Conservation (phyloP, 2,113 vertebrate species). For the Hystrix brachyura region DNA sequence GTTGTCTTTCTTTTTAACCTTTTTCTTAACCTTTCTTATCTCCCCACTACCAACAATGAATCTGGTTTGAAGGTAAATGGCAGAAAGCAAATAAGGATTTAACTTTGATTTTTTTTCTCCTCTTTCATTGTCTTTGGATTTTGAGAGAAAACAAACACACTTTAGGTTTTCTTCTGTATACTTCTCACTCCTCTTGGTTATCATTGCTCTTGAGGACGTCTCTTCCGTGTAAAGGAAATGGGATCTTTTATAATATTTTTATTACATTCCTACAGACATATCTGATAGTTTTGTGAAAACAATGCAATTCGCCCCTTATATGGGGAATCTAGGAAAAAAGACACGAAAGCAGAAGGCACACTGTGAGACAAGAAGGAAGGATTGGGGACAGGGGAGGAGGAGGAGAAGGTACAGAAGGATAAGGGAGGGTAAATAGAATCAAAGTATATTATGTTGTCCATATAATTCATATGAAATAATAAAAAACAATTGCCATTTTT, state of each 20-base stretch:
- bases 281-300: background rate
- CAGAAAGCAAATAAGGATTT: background rate
- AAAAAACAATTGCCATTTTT: too few relatives aligned
- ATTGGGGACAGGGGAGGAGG: too few relatives aligned
- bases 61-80: background rate
- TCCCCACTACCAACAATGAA: background rate
- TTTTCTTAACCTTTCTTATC: background rate
- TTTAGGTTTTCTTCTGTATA: background rate
- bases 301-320: background rate
- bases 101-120: background rate
- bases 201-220: background rate
- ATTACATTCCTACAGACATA: background rate
- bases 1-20: background rate
- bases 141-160: conserved; percentile 15
- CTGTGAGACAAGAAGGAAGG: background rate
- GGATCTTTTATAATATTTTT: background rate
- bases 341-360: background rate
- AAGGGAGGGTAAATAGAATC: background rate
- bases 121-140: background rate
- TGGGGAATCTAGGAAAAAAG: background rate
- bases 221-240: conserved; percentile 7
- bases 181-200: background rate
- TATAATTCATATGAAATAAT: background rate
- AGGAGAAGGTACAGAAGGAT: background rate
- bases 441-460: background rate